Evolutionary conservation across 2,797 vertebrate species (phyloP), one percentile per base, ranked within the genome.

Genomic region (Peromyscus attwateri): DNA sequence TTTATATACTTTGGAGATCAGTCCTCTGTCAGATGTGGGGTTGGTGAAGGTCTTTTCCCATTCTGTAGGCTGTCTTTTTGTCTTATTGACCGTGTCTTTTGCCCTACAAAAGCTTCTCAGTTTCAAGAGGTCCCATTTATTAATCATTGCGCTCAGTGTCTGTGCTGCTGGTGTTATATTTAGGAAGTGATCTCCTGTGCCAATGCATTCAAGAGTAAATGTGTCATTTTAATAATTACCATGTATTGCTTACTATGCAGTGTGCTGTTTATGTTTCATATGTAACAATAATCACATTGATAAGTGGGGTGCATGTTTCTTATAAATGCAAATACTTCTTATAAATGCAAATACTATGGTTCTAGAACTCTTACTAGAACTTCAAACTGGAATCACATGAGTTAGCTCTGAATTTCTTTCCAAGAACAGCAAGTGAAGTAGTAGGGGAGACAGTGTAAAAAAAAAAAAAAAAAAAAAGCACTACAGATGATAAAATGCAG

Each of bases 401-500:
- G 52, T 68, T 60, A 62, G 55, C 62, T 95, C 82, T 57, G 76
- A 79, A 49, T 85, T 87, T 94, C 81, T 92, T 75, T 91, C 6
- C 21, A n/a, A 55, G 34, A 77, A 91, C 37, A 89, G 75, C 55
- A 83, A 60, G 25, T 52, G 64, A 79, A 89, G 52, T 29, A 64
- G 37, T 71, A 21, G 29, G 49, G 43, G 7, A 90, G 21, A 80
- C 14, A 40, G 84, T 49, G 27, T 40, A 40, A 40, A 40, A 40
- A 40, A 40, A 40, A 40, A 40, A 40, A 40, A 40, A 40, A 40
- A 79, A n/a, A 80, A 25, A 46, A 82, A 37, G 0, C 7, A 89
- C 13, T 2, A 71, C 13, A 1, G 21, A 52, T 52, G 83, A 70
- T 52, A 55, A 70, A 87, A 52, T 29, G 31, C 27, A n/a, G 43